Evolutionary conservation across 2,888 invertebrate genomes (phyloP), one percentile per base, ranked within the genome.

Genomic region (Himalopsyche tibetana): DNA sequence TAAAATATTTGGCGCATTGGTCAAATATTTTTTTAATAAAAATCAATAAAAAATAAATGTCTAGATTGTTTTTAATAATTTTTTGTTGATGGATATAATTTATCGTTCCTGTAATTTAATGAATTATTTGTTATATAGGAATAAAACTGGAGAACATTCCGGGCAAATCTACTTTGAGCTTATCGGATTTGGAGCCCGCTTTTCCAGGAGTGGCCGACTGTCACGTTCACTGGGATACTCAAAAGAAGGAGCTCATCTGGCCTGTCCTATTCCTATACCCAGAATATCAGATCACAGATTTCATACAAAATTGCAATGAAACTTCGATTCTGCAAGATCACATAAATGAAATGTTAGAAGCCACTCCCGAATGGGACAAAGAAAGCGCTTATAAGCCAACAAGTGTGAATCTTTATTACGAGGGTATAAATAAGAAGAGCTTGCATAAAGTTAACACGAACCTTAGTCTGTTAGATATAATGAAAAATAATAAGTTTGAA

Each of bases 261-360:
- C 99, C 99, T 0, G 96, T 98, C 0, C 93, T 97, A 28, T 95
- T 99, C 89, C 92, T 97, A 15, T 99, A 98, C 91, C 99, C 99
- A 0, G 98, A 99, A 91, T 96, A 96, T 90, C 93, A 95, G 86
- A 95, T 96, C 89, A 96, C 97, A 82, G 99, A 99, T 91, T 97
- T 98, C 89, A 94, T 99, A 69, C 95, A 96, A 91, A 94, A 94
- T 86, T 97, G 98, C 40, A n/a, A 69, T 2, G 87, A 87, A 74
- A 42, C 82, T 12, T 81, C 84, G 5, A 82, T 80, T 19, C 36
- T 87, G 91, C 91, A 90, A 1, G 90, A 89, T 86, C 92, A 91
- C 63, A 89, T 92, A 56, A 91, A 93, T 63, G 94, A 95, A 89
- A 91, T 97, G 79, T 96, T 98, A 90, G 93, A 93, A 0, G 94